These are phyloP conservation scores for Lasioglossum morio DNA, from an alignment of 2,888 invertebrate genomes.

Conservation along the genomic window DNA sequence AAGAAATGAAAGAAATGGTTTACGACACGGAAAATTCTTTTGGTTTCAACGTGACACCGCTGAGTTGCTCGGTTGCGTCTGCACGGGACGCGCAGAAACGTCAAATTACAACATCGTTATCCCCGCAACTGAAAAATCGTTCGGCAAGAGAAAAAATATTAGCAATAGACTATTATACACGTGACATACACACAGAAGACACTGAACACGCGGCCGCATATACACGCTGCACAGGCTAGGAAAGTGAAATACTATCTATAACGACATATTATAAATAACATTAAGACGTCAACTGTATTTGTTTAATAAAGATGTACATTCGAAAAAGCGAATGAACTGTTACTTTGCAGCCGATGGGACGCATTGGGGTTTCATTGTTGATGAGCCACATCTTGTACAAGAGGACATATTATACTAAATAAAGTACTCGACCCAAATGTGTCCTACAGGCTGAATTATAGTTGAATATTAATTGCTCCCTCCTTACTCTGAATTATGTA, in stretches of 20 bases:
- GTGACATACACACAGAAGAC: constrained; percentile 32
- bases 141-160: constrained; percentile 76
- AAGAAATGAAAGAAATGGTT: constrained; percentile 61
- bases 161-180: constrained; percentile 77
- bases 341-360: constrained; percentile 40
- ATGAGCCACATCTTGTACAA: background rate
- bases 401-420: background rate
- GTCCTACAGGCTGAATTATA: constrained; percentile 53
- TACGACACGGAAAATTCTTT: constrained; percentile 56
- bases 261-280: constrained; percentile 83
- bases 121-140: constrained; percentile 75
- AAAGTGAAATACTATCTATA: constrained; percentile 82
- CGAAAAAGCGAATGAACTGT: constrained; percentile 72
- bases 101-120: constrained; percentile 82
- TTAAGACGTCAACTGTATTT: constrained; percentile 85
- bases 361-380: background rate
- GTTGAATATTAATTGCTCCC: constrained; percentile 39
- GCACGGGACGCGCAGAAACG: constrained; percentile 82
- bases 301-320: constrained; percentile 85
- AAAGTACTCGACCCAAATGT: background rate
- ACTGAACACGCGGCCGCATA: constrained; percentile 80
- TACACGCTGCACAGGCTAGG: constrained; percentile 84
- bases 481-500: background rate
- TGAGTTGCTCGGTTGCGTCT: constrained; percentile 80
- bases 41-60: constrained; percentile 77